Conservation (phyloP, 30 jellyfish, hydroid and myxozoan genomes). For the Turritopsis dohrnii region DNA sequence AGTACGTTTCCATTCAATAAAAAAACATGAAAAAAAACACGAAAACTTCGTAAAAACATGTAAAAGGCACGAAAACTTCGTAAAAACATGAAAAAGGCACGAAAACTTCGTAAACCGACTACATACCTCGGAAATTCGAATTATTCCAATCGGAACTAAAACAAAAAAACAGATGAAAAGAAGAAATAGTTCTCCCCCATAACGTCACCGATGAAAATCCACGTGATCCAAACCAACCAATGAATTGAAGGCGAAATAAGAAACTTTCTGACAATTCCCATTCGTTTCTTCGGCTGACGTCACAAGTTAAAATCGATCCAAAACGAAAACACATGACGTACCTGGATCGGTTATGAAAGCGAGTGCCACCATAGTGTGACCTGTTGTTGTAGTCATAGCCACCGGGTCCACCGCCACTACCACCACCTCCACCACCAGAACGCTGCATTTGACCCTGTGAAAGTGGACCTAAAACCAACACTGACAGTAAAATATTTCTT, state of each 20-base stretch:
- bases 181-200: too few species aligned
- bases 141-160: constrained; percentile 43
- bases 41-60: too few species aligned
- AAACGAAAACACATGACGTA: neutral
- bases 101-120: neutral
- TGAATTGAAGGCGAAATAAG: neutral
- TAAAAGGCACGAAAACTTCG: too few species aligned
- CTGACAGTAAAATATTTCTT: neutral
- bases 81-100: too few species aligned
- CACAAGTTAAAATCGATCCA: neutral
- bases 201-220: too few species aligned
- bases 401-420: constrained; percentile 1
- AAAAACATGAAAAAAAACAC: too few species aligned
- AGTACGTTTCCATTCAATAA: too few species aligned
- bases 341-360: constrained; percentile 40
- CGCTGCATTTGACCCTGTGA: neutral
- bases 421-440: neutral
- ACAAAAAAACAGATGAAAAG: neutral
- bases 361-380: constrained; percentile 20
- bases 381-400: constrained; percentile 24
- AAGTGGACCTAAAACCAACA: neutral
- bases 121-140: constrained; percentile 34
- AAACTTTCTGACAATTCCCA: neutral
- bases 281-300: neutral
- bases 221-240: too few species aligned